These are phyloP conservation scores for Miichthys miiuy DNA, from an alignment of 2,797 vertebrate genomes.

Conservation along the genomic window DNA sequence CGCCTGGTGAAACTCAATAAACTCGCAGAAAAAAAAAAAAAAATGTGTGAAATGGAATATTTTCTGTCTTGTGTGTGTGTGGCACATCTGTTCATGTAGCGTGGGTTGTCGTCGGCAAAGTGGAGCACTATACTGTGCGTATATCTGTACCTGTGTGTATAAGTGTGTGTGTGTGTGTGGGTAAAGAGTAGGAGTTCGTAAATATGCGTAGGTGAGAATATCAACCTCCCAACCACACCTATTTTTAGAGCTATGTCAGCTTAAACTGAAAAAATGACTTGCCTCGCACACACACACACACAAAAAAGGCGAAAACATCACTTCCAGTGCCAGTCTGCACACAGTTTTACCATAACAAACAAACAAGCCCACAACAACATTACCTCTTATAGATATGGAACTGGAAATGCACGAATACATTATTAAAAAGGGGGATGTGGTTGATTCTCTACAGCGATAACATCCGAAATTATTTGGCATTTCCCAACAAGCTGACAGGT, in stretches of 20 bases:
- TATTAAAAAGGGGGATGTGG: conserved; percentile 53
- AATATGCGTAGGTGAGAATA: conserved; percentile 70
- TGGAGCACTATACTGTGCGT: conserved; percentile 59
- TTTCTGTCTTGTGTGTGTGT: conserved; percentile 42
- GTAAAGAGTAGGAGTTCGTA: conserved; percentile 56
- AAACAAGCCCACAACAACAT: conserved; percentile 42
- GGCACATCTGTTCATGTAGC: conserved; percentile 67
- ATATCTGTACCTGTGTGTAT: conserved; percentile 30
- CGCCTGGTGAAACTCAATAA: conserved; percentile 26
- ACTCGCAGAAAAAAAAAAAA: conserved; percentile 34
- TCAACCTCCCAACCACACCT: conserved; percentile 79
- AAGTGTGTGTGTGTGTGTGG: conserved; percentile 20
- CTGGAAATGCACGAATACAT: conserved; percentile 28
- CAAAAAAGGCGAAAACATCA: conserved; percentile 12
- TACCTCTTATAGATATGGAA: conserved; percentile 17
- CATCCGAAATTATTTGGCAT: not conserved
- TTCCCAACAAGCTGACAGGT: conserved; percentile 1
- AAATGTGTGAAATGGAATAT: conserved; percentile 70
- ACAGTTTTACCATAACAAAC: conserved; percentile 54
- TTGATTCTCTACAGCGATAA: conserved; percentile 20
- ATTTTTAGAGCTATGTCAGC: conserved; percentile 78
- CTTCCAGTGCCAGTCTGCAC: conserved; percentile 46
- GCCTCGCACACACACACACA: conserved; percentile 18
- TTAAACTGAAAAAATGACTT: conserved; percentile 61
- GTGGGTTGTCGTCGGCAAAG: conserved; percentile 67